phyloP scores from a whole-genome alignment of 2,113 vertebrate genomes.

The Formicarius rufipectus region DNA sequence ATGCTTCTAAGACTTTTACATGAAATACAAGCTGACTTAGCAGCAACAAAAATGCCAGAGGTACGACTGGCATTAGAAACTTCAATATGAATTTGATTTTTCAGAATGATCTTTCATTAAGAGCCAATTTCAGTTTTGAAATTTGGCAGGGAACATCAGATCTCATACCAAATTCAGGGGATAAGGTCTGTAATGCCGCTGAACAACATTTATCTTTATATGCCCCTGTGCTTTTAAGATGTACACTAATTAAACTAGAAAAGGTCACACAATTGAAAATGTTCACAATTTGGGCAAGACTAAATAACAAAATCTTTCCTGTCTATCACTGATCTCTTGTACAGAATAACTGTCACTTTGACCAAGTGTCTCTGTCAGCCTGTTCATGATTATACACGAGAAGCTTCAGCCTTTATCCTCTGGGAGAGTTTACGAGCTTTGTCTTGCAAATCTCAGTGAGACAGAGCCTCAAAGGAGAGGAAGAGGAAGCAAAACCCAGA shows the following conservation, averaged over 20 bases:
- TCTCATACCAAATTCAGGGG: neutral
- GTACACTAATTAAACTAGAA: constrained; percentile 47
- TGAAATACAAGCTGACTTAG: neutral
- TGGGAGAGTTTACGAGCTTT: neutral
- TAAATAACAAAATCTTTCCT: neutral
- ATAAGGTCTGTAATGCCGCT: neutral
- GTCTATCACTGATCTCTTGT: neutral
- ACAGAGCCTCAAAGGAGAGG: neutral
- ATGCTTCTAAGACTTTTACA: neutral
- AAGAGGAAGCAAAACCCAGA: constrained; percentile 14
- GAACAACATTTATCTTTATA: neutral
- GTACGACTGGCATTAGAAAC: neutral
- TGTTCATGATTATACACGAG: neutral
- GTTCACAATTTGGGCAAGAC: neutral
- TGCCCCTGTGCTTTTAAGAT: neutral
- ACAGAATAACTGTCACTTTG: neutral
- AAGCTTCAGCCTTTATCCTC: neutral
- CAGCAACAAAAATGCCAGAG: neutral
- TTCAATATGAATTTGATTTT: fast-evolving
- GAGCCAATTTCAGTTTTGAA: neutral
- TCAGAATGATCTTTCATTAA: neutral
- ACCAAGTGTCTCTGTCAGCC: constrained; percentile 1
- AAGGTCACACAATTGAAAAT: constrained; percentile 47
- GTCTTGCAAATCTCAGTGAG: neutral
- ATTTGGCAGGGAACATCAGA: neutral